phyloP scores from a whole-genome alignment of 2,113 vertebrate species.

The Promerops cafer region DNA sequence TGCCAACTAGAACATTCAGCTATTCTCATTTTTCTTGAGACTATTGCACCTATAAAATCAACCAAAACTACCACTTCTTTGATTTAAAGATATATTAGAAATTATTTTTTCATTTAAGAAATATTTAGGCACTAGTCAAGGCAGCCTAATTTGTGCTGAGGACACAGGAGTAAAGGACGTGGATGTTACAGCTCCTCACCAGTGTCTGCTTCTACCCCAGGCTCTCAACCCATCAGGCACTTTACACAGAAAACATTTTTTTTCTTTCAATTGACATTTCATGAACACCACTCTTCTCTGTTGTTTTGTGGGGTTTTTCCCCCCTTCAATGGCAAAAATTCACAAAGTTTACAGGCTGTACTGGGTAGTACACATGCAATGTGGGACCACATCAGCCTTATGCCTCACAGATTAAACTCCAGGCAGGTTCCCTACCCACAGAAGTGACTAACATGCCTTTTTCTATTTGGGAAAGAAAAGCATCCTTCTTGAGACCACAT shows the following conservation, averaged over 20 bases:
- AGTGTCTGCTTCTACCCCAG: neutral
- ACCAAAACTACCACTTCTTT: neutral
- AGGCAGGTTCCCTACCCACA: neutral
- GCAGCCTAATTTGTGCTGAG: neutral
- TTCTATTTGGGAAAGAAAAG: neutral
- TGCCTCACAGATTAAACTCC: neutral
- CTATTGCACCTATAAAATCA: neutral
- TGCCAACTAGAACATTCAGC: neutral
- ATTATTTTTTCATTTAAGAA: neutral
- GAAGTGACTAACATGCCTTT: neutral
- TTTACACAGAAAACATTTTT: neutral
- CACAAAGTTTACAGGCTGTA: neutral
- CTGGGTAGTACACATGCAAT: neutral
- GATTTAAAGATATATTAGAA: neutral
- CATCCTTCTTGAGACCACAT: neutral
- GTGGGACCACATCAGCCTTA: accelerated
- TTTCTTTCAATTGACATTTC: neutral
- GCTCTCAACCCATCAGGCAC: neutral
- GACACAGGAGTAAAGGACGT: too few relatives aligned
- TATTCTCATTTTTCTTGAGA: neutral
- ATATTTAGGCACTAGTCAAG: neutral
- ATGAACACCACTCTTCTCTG: accelerated
- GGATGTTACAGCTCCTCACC: neutral
- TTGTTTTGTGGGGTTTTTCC: neutral
- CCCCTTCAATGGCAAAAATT: neutral